Evolutionary conservation across 1,140 invertebrate species (phyloP).

Genomic region (Habropoda laboriosa): DNA sequence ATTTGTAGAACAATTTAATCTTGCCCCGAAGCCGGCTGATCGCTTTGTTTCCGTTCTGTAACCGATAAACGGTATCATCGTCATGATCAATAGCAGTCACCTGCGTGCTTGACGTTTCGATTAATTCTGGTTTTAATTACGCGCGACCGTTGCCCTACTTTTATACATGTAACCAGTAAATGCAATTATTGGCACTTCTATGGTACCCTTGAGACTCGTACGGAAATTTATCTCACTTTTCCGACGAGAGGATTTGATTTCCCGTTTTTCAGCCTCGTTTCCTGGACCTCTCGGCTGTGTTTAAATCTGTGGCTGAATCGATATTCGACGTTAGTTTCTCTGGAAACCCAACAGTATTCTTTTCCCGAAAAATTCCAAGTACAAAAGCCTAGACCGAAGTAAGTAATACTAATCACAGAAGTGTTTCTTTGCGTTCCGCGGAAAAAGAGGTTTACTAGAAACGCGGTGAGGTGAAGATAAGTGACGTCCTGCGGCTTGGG

Average conservation of each 20-base stretch:
- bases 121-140: constrained; percentile 49
- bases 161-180: constrained; percentile 17
- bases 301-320: background rate
- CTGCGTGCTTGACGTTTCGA: constrained; percentile 33
- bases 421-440: too few relatives aligned
- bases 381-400: background rate
- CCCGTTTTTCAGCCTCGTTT: background rate
- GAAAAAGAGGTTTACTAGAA: background rate
- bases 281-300: too few relatives aligned
- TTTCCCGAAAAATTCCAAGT: too few relatives aligned
- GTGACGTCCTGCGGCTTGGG: constrained; percentile 30
- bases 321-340: too few relatives aligned
- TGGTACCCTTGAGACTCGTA: constrained; percentile 13
- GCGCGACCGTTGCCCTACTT: constrained; percentile 19
- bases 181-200: constrained; percentile 44
- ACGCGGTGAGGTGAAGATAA: constrained; percentile 20
- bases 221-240: constrained; percentile 29
- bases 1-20: constrained; percentile 40
- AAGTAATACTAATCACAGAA: background rate
- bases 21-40: background rate
- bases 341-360: too few relatives aligned
- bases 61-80: constrained; percentile 37
- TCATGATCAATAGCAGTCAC: constrained; percentile 31
- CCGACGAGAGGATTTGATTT: background rate
- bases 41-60: constrained; percentile 26